These are phyloP conservation scores for Cremastinae sp. DNA, from an alignment of 2,888 invertebrate genomes.

Conservation along the genomic window DNA sequence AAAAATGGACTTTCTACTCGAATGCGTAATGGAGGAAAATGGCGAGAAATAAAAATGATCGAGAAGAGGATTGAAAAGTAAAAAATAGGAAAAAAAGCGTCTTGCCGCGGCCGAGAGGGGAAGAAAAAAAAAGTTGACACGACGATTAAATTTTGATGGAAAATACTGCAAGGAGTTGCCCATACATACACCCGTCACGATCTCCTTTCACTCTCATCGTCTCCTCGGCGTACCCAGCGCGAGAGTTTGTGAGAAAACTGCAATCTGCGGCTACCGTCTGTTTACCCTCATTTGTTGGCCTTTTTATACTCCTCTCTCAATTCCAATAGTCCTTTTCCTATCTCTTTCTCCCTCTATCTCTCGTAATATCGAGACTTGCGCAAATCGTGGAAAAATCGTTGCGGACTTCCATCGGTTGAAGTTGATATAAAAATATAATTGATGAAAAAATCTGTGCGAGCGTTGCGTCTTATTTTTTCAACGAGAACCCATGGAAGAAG, in stretches of 20 bases:
- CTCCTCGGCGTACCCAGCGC: slow-evolving; percentile 8
- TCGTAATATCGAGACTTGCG: slow-evolving; percentile 1
- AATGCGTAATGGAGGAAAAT: no score
- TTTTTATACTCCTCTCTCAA: slow-evolving; percentile 4
- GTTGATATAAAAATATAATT: background rate
- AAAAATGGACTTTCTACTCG: background rate
- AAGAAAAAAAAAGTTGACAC: slow-evolving; percentile 59
- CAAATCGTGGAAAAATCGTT: slow-evolving; percentile 34
- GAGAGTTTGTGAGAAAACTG: slow-evolving; percentile 55
- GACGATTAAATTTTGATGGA: slow-evolving; percentile 65
- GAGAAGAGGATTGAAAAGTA: background rate
- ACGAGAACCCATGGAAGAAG: background rate
- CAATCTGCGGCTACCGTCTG: slow-evolving; percentile 29
- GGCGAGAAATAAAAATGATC: background rate
- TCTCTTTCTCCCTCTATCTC: background rate
- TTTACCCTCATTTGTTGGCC: slow-evolving; percentile 4
- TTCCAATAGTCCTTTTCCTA: background rate
- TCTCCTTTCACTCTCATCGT: slow-evolving; percentile 59
- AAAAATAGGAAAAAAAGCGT: background rate
- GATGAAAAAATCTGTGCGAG: background rate
- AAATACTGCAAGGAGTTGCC: slow-evolving; percentile 24
- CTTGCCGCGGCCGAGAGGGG: no score
- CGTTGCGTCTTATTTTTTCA: background rate
- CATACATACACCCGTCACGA: slow-evolving; percentile 33
- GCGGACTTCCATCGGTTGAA: background rate